Base-by-base conservation (phyloP, 2,888 invertebrate species). In the Helleia helle region DNA sequence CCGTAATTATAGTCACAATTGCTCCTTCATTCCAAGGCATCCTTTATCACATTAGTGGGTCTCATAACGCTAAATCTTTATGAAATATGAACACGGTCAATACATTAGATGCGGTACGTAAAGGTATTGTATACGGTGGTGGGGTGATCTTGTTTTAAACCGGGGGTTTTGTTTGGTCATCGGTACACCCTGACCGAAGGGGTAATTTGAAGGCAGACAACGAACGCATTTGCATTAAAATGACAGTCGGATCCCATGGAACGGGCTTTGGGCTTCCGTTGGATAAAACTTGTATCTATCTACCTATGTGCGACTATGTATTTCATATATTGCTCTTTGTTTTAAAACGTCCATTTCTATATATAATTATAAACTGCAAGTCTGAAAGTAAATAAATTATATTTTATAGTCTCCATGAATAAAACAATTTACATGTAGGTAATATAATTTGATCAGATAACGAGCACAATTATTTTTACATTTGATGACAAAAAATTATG, bases 141-240 rank as follows among this genome's bases (percentile, higher is more conserved):
- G 39, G 44, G 47, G 46, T 47, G 69, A 69, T 68, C 65, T 60
- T 64, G 60, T 67, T 72, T 76, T 72, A 72, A 80, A 79, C 69
- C 73, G 71, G 75, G 76, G 76, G 71, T 71, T 74, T 69, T 76
- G 79, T 67, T 65, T 70, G 79, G 75, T 73, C 75, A 75, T 72
- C 60, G 70, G n/a, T 71, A 72, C 62, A 59, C 71, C 72, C 77
- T 81, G 84, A 79, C 83, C 81, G 76, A 72, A 74, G 71, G 77
- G 79, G 73, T 74, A 77, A 81, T 84, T 84, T 76, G 71, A 67
- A 84, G 70, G 81, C 84, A 84, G 84, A 83, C 84, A 77, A 71
- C 79, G 77, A 60, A 71, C 72, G 56, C 71, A 83, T 83, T 83
- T 83, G 80, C 84, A 84, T 84, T 59, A 83, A 76, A 84, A 84